Evolutionary conservation across 2,888 invertebrate species (phyloP), one percentile per base, ranked within the genome.

Genomic region (Girardia tigrina): DNA sequence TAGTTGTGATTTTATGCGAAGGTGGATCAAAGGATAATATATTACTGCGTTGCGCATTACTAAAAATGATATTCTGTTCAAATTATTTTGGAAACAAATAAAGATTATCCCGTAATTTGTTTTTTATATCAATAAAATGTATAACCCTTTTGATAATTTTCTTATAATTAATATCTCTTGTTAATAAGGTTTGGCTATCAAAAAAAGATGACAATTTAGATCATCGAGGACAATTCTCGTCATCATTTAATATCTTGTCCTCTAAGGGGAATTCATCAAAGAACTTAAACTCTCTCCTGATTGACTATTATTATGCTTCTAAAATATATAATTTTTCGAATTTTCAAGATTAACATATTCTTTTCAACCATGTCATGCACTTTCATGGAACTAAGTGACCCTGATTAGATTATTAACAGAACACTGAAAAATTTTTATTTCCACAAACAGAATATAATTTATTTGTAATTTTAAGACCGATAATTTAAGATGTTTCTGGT

Each of bases 161-260:
- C 23, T 4, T 4, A 16, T 56, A 56, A 56, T 56, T 56, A 16
- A 6, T 56, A 23, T 56, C 56, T n/a, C 23, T 56, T 16, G 6
- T 56, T 56, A 56, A 6, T 56, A 56, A 56, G 23, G 56, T 23
- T 12, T 12, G 4, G n/a, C 56, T 56, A 16, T 56, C 56, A 56
- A 56, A 56, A n/a, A n/a, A 56, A 56, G 56, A 56, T 56, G 56
- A 56, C 56, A 56, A 56, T 56, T 56, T 23, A 23, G 56, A n/a
- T 56, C 56, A 56, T 56, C 56, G 4, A 56, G n/a, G 4, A 56
- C 56, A 56, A 20, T 56, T 20, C n/a, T 16, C 2, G 23, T 56
- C 6, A 56, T 56, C 56, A 56, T 56, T 56, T 56, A 20, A 16
- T n/a, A 56, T 16, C 23, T 56, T 56, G n/a, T 56, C 56, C n/a